Conservation (phyloP, 2,797 vertebrate species). For the Gorsachius magnificus region DNA sequence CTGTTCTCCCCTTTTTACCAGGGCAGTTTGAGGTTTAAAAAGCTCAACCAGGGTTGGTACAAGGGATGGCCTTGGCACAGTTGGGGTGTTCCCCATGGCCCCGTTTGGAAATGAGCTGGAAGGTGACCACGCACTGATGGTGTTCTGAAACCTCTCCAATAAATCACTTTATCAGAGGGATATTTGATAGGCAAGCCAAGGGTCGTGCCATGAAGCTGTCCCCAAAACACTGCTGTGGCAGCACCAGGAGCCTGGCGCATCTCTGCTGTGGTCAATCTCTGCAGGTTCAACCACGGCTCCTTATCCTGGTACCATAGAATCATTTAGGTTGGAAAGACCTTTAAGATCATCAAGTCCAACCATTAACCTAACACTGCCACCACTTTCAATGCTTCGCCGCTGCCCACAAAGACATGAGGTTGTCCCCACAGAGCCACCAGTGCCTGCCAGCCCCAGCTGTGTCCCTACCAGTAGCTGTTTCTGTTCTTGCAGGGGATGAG, state of each 20-base stretch:
- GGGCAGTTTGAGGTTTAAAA: neutral
- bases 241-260: neutral
- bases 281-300: fast-evolving
- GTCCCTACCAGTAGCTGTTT: fast-evolving
- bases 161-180: neutral
- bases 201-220: neutral
- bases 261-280: neutral
- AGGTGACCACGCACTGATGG: fast-evolving
- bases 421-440: neutral
- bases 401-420: neutral
- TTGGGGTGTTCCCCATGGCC: neutral
- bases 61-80: neutral
- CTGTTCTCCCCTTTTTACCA: neutral
- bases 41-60: fast-evolving
- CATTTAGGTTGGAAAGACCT: no score
- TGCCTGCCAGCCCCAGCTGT: fast-evolving
- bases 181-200: neutral
- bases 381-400: neutral
- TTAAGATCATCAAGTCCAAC: no score
- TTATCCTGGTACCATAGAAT: neutral
- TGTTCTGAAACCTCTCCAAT: neutral
- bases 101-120: fast-evolving
- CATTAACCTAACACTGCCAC: no score
- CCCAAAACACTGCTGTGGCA: neutral
- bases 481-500: neutral